Base-by-base conservation (phyloP, 53 echinoderm and acorn worm genomes). In the Stichopus horrens region DNA sequence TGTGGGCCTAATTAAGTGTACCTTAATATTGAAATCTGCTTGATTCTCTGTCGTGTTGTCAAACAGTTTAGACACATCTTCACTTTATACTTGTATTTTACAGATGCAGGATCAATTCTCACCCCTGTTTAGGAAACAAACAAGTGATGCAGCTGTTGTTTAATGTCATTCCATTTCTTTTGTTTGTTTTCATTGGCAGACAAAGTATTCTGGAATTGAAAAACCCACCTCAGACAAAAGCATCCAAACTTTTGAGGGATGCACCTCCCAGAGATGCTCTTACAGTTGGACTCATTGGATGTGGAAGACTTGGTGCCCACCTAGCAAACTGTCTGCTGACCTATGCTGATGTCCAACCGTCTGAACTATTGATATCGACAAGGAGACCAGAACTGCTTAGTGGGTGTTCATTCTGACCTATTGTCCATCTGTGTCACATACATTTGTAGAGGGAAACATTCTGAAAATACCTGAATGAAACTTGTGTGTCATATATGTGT, bases 181-280 rank as follows among this genome's bases (percentile, higher is more conserved):
- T 67, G 76, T 9, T 81, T 78, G 58, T 74, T 80, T 85, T 13
- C 14, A 22, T 52, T 60, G 52, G 7, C 88, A 97, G 97, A 73
- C 95, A 97, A 86, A 90, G 84, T 18, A 95, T 97, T 58, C 88
- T 97, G 7, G 93, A 97, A 81, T 71, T 95, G 87, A 94, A 93
- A 74, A 95, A 73, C 55, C 97, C 97, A 20, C 92, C 95, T 20
- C 90, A 92, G 73, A 93, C 97, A 66, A 97, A 97, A 86, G 86
- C 97, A n/a, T 97, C 97, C 56, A 97, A 97, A 81, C 95, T 97
- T 76, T 88, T 97, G 18, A 95, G 95, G 76, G 92, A 97, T 83
- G 92, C 94, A 10, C 93, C 95, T 10, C 95, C 95, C 53, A 88
- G 97, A 65, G 93, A 97, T 54, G 95, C 97, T 4, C 83, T 95